Conservation (phyloP, 2,888 invertebrate genomes). For the Epinotia brunnichana region DNA sequence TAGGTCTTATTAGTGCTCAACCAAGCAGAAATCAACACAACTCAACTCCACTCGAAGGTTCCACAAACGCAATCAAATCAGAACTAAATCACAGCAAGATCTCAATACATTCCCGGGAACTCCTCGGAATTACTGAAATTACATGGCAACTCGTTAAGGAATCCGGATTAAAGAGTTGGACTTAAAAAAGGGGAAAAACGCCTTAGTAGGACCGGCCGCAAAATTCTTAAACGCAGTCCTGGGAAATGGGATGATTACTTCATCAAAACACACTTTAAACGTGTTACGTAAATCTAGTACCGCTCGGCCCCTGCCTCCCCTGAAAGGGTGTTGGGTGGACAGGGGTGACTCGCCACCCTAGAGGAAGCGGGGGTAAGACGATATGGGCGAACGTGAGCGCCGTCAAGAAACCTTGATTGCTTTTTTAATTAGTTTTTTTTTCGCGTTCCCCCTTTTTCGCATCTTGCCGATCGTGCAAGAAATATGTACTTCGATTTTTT, state of each 20-base stretch:
- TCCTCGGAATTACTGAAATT: constrained; percentile 68
- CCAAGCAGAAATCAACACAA: not conserved
- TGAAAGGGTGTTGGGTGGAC: constrained; percentile 68
- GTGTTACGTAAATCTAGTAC: constrained; percentile 84
- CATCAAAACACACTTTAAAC: constrained; percentile 85
- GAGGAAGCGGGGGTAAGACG: constrained; percentile 80
- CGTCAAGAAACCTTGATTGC: constrained; percentile 85
- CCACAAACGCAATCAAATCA: constrained; percentile 38
- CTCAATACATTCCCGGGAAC: constrained; percentile 62
- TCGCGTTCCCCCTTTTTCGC: constrained; percentile 80
- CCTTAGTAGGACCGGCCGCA: constrained; percentile 74
- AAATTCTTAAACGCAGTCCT: constrained; percentile 82
- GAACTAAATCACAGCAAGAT: constrained; percentile 46
- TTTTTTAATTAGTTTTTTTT: constrained; percentile 84
- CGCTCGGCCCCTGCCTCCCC: constrained; percentile 69
- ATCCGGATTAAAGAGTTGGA: constrained; percentile 78
- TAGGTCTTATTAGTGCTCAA: not conserved
- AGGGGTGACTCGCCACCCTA: constrained; percentile 60
- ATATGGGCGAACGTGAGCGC: constrained; percentile 84
- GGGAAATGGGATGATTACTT: constrained; percentile 84
- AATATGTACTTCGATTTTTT: constrained; percentile 72
- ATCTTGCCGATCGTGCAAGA: constrained; percentile 76
- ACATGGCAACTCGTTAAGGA: constrained; percentile 75
- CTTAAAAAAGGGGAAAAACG: constrained; percentile 65
- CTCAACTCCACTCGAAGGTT: not conserved